These are phyloP conservation scores for Drosophila maculinotata DNA, from an alignment of 2,888 invertebrate genomes.

Conservation along the genomic window DNA sequence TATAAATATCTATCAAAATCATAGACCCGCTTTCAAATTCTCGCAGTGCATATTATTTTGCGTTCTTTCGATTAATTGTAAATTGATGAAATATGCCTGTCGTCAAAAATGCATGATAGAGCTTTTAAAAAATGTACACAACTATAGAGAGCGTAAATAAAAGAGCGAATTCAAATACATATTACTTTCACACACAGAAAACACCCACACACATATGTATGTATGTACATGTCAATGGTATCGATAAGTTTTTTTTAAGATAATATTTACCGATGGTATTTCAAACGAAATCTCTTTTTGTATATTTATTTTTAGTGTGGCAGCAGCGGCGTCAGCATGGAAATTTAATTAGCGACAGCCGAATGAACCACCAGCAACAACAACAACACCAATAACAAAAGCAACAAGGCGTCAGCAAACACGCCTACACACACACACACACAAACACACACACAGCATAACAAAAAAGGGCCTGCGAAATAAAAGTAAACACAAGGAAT, in stretches of 20 bases:
- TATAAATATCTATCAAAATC: too few relatives aligned
- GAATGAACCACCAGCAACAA: slow-evolving; percentile 43
- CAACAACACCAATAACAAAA: slow-evolving; percentile 15
- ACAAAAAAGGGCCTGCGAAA: slow-evolving; percentile 42
- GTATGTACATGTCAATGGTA: neutral
- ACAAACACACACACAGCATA: slow-evolving; percentile 20
- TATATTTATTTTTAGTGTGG: slow-evolving; percentile 77
- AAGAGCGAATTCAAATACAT: neutral
- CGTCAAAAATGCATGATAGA: neutral
- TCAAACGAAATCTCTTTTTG: slow-evolving; percentile 49
- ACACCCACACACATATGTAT: neutral
- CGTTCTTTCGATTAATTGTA: neutral
- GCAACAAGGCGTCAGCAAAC: slow-evolving; percentile 32
- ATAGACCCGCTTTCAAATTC: neutral
- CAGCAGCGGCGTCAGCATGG: slow-evolving; percentile 68
- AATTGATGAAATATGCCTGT: neutral
- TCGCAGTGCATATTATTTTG: neutral
- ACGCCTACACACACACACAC: slow-evolving; percentile 4
- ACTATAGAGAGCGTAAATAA: neutral
- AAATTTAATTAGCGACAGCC: slow-evolving; percentile 78
- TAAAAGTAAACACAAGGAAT: slow-evolving; percentile 51
- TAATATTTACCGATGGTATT: slow-evolving; percentile 42
- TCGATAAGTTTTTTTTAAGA: slow-evolving; percentile 17
- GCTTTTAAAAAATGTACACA: neutral
- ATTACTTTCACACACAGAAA: neutral